Conservation (phyloP, 2,797 vertebrate species). For the Caiman crocodilus region DNA sequence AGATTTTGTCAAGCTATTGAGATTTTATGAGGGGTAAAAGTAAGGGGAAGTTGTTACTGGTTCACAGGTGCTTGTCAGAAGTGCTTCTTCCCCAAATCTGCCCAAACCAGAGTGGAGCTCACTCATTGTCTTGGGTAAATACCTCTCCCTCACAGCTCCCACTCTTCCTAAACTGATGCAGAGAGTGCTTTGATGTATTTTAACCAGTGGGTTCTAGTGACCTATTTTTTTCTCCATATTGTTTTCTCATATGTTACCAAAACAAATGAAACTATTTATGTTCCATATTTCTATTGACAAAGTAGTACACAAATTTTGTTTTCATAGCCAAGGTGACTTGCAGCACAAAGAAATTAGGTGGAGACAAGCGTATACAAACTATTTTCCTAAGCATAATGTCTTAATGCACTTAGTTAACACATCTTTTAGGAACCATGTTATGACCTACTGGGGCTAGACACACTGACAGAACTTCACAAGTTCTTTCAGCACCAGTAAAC, state of each 20-base stretch:
- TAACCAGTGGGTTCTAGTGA: neutral
- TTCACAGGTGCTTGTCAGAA: too few relatives aligned
- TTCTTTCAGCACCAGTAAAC: neutral
- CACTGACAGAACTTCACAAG: neutral
- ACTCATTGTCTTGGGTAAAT: neutral
- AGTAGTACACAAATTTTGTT: fast-evolving
- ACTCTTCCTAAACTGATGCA: neutral
- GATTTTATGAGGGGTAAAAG: neutral
- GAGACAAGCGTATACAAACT: neutral
- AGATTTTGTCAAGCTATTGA: neutral
- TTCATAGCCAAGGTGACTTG: neutral
- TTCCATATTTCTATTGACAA: neutral
- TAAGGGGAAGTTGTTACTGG: neutral
- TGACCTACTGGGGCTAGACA: neutral
- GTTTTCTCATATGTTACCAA: neutral
- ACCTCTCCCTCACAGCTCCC: neutral
- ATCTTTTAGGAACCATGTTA: neutral
- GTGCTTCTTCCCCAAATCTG: neutral
- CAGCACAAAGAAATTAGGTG: neutral
- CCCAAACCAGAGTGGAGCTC: neutral
- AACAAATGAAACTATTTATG: neutral
- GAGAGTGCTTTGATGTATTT: neutral
- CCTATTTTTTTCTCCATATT: neutral
- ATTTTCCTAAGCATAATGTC: neutral
- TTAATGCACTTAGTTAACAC: neutral